phyloP scores from a whole-genome alignment of 2,888 invertebrate species.

The Papilio protenor region DNA sequence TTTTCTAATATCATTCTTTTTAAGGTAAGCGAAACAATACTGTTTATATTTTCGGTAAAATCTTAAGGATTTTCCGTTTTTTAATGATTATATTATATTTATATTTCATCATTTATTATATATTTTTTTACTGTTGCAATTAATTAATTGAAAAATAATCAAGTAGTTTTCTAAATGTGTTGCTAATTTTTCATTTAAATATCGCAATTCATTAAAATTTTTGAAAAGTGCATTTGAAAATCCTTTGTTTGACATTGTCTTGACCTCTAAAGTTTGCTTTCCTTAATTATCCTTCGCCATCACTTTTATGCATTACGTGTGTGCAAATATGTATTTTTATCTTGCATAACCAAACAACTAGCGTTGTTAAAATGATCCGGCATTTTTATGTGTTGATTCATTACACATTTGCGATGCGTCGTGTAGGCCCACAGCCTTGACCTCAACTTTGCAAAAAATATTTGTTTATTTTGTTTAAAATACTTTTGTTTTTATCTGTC shows the following conservation, averaged over 20 bases:
- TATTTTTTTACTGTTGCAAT: no score
- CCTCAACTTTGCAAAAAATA: conserved; percentile 18
- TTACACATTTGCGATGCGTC: conserved; percentile 5
- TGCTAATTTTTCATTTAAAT: neutral
- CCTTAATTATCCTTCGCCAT: conserved; percentile 11
- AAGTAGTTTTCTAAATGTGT: neutral
- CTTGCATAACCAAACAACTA: conserved; percentile 16
- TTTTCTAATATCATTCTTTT: neutral
- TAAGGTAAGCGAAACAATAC: neutral
- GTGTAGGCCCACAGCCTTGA: conserved; percentile 26
- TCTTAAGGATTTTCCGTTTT: neutral
- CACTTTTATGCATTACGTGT: neutral
- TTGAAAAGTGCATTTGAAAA: neutral
- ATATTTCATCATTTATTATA: no score
- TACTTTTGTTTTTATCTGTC: conserved; percentile 26
- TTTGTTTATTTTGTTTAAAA: conserved; percentile 26
- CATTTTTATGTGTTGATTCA: conserved; percentile 34
- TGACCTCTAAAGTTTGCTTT: conserved; percentile 18
- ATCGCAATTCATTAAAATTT: neutral
- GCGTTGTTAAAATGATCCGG: conserved; percentile 15
- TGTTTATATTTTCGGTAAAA: neutral
- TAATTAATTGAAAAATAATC: no score
- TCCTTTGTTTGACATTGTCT: conserved; percentile 22
- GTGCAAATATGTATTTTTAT: conserved; percentile 3
- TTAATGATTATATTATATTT: no score